Evolutionary conservation across 2,797 vertebrate species (phyloP).

Genomic region (Arctocebus calabarensis): DNA sequence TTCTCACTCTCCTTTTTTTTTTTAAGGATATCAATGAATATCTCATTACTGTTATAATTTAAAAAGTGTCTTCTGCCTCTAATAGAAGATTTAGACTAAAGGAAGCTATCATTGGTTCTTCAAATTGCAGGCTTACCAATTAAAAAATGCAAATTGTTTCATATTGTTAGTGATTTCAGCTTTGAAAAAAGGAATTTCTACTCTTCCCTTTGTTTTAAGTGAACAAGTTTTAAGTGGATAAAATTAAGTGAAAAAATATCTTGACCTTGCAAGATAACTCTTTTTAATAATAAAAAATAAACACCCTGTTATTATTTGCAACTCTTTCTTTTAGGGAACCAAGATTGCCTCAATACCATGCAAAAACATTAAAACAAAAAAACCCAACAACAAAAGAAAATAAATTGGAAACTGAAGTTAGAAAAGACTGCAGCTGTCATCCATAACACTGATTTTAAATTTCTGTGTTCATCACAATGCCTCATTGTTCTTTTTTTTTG

Average conservation of each 20-base stretch:
- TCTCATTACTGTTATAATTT: slow-evolving; percentile 38
- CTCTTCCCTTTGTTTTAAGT: slow-evolving; percentile 49
- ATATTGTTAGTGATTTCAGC: slow-evolving; percentile 26
- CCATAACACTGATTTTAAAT: slow-evolving; percentile 46
- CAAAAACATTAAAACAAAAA: slow-evolving; percentile 22
- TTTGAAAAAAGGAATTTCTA: slow-evolving; percentile 26
- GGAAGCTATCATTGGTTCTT: neutral
- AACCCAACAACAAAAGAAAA: slow-evolving; percentile 26
- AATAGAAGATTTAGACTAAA: slow-evolving; percentile 30
- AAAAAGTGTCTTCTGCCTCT: slow-evolving; percentile 21
- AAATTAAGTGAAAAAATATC: neutral
- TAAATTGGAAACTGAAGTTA: slow-evolving; percentile 28
- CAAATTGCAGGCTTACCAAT: slow-evolving; percentile 1
- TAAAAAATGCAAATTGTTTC: slow-evolving; percentile 55
- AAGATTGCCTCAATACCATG: slow-evolving; percentile 43
- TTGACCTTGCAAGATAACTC: neutral
- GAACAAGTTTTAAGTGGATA: neutral
- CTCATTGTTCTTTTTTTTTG: neutral
- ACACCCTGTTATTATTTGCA: slow-evolving; percentile 45
- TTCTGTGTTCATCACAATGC: slow-evolving; percentile 49
- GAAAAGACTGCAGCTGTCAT: slow-evolving; percentile 13
- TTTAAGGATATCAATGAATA: neutral
- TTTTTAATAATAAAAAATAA: neutral
- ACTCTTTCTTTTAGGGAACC: slow-evolving; percentile 10
- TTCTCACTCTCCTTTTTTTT: neutral